Percentiles rank a stretch among this genome's conserved stretches.
Evolutionary conservation across 1,140 invertebrate species (phyloP).

Genomic region (Temnothorax curvispinosus): DNA sequence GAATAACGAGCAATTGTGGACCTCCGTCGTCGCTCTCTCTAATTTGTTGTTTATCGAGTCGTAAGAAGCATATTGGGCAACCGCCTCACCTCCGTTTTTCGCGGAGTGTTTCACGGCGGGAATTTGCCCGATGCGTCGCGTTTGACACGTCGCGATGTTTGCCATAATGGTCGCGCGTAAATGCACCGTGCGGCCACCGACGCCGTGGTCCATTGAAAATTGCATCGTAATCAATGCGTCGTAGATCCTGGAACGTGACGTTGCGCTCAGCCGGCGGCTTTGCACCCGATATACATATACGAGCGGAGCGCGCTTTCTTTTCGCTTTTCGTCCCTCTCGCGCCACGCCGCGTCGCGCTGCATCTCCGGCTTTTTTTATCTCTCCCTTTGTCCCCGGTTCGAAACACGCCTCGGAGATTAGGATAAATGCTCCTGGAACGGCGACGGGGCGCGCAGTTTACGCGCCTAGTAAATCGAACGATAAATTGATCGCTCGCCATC

Average conservation of each 20-base stretch:
- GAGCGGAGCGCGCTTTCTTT: constrained; percentile 45
- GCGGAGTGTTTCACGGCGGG: background rate
- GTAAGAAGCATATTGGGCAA: background rate
- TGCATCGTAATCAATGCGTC: constrained; percentile 60
- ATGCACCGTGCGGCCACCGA: constrained; percentile 16
- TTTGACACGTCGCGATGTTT: constrained; percentile 43
- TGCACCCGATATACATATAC: constrained; percentile 43
- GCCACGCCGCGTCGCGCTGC: background rate
- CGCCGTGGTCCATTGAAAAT: constrained; percentile 63
- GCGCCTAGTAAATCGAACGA: constrained; percentile 78
- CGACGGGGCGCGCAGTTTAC: constrained; percentile 69
- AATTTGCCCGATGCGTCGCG: constrained; percentile 14
- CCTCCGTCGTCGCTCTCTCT: background rate
- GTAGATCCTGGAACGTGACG: constrained; percentile 67
- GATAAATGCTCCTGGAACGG: constrained; percentile 72
- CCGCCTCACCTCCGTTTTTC: constrained; percentile 1
- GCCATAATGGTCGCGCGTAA: constrained; percentile 49
- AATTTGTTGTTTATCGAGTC: background rate
- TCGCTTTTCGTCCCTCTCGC: constrained; percentile 2
- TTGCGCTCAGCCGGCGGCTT: constrained; percentile 60
- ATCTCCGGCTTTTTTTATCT: background rate
- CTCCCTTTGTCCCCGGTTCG: constrained; percentile 61
- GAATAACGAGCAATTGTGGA: constrained; percentile 14
- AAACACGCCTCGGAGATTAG: constrained; percentile 80
- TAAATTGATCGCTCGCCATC: constrained; percentile 76